A percentile compares a stretch with the other conserved stretches of the same genome.
These are phyloP conservation scores for Molossus molossus DNA, from an alignment of 2,797 vertebrate genomes.

Conservation along the genomic window DNA sequence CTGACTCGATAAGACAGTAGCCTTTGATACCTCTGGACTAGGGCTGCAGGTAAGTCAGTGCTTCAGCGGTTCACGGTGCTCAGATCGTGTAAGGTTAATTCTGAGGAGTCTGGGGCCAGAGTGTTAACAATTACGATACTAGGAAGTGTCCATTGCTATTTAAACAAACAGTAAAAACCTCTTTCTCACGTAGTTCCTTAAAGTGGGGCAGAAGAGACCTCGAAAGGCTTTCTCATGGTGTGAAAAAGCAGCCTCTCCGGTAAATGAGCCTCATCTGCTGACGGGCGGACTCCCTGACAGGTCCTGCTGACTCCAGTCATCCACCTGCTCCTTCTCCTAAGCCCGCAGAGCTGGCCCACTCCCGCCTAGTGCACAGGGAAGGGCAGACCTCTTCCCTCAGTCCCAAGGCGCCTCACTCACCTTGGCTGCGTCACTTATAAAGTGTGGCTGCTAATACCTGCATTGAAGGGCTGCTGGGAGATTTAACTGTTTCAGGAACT, in stretches of 20 bases:
- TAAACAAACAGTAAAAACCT: background rate
- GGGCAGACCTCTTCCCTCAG: background rate
- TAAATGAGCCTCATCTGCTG: background rate
- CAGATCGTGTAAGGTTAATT: background rate
- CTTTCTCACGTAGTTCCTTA: background rate
- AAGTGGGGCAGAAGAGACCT: background rate
- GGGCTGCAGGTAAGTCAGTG: background rate
- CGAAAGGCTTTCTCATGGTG: background rate
- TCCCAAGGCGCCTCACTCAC: background rate
- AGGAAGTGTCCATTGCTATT: background rate
- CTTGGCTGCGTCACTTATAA: background rate
- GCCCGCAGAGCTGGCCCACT: background rate
- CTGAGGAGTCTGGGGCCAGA: background rate
- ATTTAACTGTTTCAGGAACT: no score
- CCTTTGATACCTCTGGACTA: background rate
- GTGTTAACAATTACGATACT: background rate
- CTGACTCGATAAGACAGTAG: background rate
- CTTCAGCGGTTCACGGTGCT: background rate
- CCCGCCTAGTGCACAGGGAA: background rate
- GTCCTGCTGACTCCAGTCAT: background rate
- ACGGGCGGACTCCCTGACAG: fast-evolving
- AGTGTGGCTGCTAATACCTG: background rate
- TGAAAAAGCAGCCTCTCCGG: background rate
- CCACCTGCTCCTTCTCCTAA: background rate
- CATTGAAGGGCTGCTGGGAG: background rate